Evolutionary conservation across 2,113 vertebrate genomes (phyloP).

Genomic region (Phyllostomus hastatus): DNA sequence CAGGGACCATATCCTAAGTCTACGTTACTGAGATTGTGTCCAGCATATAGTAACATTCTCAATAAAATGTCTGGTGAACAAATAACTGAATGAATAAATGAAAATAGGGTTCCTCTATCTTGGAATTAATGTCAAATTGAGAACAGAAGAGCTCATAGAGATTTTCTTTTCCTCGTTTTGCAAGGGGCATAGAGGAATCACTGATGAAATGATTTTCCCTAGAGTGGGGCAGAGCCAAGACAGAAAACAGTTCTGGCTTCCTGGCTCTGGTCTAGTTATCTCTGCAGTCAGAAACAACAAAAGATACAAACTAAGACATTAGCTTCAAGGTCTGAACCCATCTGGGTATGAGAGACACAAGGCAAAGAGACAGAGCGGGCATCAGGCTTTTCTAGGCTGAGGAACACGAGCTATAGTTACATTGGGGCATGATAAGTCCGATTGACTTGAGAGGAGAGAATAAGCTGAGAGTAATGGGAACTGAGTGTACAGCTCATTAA

Average conservation of each 20-base stretch:
- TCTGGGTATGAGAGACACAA: background rate
- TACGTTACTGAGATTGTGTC: background rate
- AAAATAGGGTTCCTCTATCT: background rate
- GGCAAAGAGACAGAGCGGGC: background rate
- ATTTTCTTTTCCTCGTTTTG: background rate
- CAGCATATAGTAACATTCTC: background rate
- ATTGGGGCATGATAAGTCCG: background rate
- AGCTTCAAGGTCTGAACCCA: background rate
- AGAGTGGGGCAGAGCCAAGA: background rate
- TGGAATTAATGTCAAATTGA: background rate
- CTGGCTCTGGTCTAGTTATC: background rate
- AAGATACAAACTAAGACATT: background rate
- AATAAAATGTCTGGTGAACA: slow-evolving; percentile 10
- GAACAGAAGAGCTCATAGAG: background rate
- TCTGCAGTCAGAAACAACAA: background rate
- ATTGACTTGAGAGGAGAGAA: background rate
- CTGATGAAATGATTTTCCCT: background rate
- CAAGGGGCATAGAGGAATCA: background rate
- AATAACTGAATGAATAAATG: background rate
- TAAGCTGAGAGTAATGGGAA: background rate
- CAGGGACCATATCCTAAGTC: background rate
- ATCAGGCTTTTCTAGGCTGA: background rate
- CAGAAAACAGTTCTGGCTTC: background rate
- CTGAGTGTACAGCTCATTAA: background rate
- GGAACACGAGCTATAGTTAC: background rate